Conservation (phyloP, 2,797 vertebrate genomes). For the Balearica regulorum region DNA sequence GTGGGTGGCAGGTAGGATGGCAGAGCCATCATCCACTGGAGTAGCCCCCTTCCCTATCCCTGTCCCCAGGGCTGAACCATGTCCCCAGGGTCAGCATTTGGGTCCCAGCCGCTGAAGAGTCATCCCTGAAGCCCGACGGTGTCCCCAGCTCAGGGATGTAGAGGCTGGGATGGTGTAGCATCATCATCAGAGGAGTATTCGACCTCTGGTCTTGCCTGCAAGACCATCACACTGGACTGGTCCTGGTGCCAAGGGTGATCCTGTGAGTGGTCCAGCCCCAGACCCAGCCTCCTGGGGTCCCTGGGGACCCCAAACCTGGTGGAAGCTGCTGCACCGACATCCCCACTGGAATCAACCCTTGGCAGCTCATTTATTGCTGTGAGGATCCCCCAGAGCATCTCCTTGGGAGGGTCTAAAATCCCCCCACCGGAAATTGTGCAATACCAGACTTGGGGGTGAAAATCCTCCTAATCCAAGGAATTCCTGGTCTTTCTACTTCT, state of each 20-base stretch:
- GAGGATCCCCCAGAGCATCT: background rate
- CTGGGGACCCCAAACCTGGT: no score
- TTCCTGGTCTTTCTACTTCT: background rate
- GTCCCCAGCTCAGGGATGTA: background rate
- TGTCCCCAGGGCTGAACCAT: background rate
- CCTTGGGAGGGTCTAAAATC: background rate
- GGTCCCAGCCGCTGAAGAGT: background rate
- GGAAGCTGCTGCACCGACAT: background rate
- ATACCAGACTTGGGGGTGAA: background rate
- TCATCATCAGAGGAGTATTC: rapidly evolving
- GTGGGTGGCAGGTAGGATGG: background rate
- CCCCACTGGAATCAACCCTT: background rate
- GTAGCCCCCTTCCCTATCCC: background rate
- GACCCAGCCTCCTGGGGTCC: background rate
- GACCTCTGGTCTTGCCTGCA: background rate
- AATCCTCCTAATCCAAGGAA: background rate
- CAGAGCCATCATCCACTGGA: background rate
- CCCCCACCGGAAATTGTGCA: background rate
- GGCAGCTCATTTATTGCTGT: background rate
- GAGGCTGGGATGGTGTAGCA: background rate
- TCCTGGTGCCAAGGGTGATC: background rate
- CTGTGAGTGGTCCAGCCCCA: background rate
- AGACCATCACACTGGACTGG: background rate
- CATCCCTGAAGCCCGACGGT: rapidly evolving
- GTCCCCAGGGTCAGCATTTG: background rate